These are phyloP conservation scores for Luehdorfia chinensis DNA, from an alignment of 1,140 invertebrate genomes.

Conservation along the genomic window DNA sequence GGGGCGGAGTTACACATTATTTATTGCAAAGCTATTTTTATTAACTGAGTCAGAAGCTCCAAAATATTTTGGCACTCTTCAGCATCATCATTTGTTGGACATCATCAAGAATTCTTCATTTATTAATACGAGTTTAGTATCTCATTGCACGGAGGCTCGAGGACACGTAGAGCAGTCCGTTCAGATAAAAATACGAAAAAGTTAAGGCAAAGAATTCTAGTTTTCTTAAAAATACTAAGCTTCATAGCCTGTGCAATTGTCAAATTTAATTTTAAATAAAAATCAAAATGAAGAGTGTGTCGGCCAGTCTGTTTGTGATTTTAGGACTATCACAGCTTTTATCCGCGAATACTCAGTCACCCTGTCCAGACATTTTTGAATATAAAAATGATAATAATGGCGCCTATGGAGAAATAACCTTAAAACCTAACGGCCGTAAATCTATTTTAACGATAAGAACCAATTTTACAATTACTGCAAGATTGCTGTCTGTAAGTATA, in stretches of 20 bases:
- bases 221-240: constrained; percentile 16
- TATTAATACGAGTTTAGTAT: constrained; percentile 13
- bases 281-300: constrained; percentile 23
- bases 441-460: constrained; percentile 24
- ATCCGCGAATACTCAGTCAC: constrained; percentile 27
- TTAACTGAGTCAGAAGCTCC: neutral
- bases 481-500: constrained; percentile 31
- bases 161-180: constrained; percentile 21
- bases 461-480: constrained; percentile 37
- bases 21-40: neutral
- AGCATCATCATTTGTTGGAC: constrained; percentile 1
- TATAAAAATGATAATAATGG: constrained; percentile 31
- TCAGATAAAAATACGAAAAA: constrained; percentile 19
- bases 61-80: constrained; percentile 6
- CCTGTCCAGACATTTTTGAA: constrained; percentile 39
- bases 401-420: constrained; percentile 25
- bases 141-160: constrained; percentile 16
- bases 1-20: neutral
- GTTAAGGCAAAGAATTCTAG: constrained; percentile 1
- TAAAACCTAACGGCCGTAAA: constrained; percentile 27
- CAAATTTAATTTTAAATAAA: neutral
- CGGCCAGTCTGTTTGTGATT: constrained; percentile 21
- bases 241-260: neutral
- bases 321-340: constrained; percentile 22
- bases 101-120: neutral